Base-by-base conservation (phyloP, 1,140 invertebrate genomes). In the Lethrus apterus region DNA sequence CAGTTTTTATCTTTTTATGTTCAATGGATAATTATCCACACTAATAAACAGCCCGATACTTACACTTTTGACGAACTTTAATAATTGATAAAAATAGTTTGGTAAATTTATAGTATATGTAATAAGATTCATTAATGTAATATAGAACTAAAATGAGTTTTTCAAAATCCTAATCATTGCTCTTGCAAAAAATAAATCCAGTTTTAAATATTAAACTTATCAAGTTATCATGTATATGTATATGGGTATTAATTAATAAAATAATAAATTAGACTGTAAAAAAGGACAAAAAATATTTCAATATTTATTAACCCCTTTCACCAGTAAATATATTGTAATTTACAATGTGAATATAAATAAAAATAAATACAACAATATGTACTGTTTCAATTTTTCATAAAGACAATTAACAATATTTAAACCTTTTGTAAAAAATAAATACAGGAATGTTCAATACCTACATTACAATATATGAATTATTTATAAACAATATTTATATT, bases 231-330 rank as follows among this genome's bases (percentile, higher is more conserved):
- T 29, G 7, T 29, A 8, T 29, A n/a, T 29, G 7, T 29, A n/a
- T 29, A n/a, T 8, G n/a, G n/a, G 7, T 29, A n/a, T 8, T 8
- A 29, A 29, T 29, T 8, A 29, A 7, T 29, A 29, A 8, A 29
- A 8, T 29, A 29, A 8, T 8, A 29, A 29, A n/a, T n/a, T n/a
- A 29, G 24, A 29, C n/a, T 29, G 24, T 8, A 29, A 29, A 7
- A 29, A 29, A 8, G n/a, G 24, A 29, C n/a, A 29, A 29, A 8
- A n/a, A 7, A 29, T 17, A 17, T 36, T 3, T n/a, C n/a, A n/a
- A n/a, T n/a, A 4, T 36, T 36, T 36, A 36, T 36, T 36, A 17
- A 36, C 18, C 34, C 34, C 34, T 36, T 36, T 36, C 34, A 36
- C 34, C 34, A 36, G 18, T 36, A 36, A 36, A 36, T 36, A 36